phyloP scores from a whole-genome alignment of 2,113 vertebrate species.

The Gulo gulo region DNA sequence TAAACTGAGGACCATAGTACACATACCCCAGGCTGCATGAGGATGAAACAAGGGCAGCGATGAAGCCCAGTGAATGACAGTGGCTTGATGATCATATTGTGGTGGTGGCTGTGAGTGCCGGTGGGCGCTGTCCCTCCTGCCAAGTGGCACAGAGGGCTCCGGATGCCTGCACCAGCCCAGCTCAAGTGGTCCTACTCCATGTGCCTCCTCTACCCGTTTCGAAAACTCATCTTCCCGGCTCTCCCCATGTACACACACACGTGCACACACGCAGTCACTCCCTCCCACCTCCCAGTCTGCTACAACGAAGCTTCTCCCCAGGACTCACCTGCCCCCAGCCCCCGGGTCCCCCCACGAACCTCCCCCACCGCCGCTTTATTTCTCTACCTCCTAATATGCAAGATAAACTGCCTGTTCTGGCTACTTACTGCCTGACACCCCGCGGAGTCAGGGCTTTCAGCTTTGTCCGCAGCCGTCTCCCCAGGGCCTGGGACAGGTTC shows the following conservation, averaged over 20 bases:
- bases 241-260: background rate
- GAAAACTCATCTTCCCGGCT: fast-evolving
- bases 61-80: fast-evolving
- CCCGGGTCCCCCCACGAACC: fast-evolving
- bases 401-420: fast-evolving
- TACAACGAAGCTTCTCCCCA: background rate
- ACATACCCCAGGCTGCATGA: fast-evolving
- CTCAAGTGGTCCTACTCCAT: fast-evolving
- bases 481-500: background rate
- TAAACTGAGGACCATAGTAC: background rate
- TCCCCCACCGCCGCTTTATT: fast-evolving
- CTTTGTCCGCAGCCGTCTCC: background rate
- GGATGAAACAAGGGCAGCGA: fast-evolving
- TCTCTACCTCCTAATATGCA: fast-evolving
- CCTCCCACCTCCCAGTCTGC: background rate
- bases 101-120: fast-evolving
- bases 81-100: fast-evolving
- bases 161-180: background rate
- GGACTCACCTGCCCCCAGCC: background rate
- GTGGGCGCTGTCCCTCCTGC: too few species aligned
- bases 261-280: background rate
- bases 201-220: too few species aligned
- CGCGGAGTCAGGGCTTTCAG: fast-evolving
- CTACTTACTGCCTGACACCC: fast-evolving
- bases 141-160: too few species aligned